Evolutionary conservation across 2,797 vertebrate genomes (phyloP).

Genomic region (Malacoctenus gilli): DNA sequence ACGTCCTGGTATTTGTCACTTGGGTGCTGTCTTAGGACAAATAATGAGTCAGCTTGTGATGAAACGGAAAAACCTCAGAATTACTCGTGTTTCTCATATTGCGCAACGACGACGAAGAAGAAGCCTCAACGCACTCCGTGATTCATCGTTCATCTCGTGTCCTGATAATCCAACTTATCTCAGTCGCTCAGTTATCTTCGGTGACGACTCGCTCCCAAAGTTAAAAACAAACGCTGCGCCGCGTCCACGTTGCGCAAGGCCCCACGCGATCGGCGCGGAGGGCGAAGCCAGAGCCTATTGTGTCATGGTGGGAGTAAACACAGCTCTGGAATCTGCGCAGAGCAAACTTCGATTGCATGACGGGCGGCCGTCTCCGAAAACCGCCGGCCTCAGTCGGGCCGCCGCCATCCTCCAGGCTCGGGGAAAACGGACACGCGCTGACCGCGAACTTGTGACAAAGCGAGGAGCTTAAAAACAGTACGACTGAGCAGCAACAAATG

Average conservation of each 20-base stretch:
- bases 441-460: slow-evolving; percentile 18
- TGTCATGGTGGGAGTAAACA: slow-evolving; percentile 39
- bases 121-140: too few species aligned
- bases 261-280: slow-evolving; percentile 10
- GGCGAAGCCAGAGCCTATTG: slow-evolving; percentile 20
- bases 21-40: not conserved
- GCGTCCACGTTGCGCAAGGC: too few species aligned
- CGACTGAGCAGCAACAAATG: too few species aligned
- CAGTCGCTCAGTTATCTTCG: too few species aligned
- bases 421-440: slow-evolving; percentile 40
- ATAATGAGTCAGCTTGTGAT: not conserved
- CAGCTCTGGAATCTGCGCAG: slow-evolving; percentile 25
- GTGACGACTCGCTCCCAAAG: too few species aligned
- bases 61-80: not conserved
- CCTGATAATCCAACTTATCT: too few species aligned
- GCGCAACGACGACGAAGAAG: not conserved
- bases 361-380: slow-evolving; percentile 41
- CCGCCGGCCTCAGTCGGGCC: slow-evolving; percentile 50
- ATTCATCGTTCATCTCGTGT: too few species aligned
- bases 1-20: slow-evolving; percentile 2
- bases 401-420: slow-evolving; percentile 17
- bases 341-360: slow-evolving; percentile 48
- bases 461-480: slow-evolving; percentile 18
- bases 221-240: too few species aligned
- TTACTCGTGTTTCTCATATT: not conserved